Evolutionary conservation across 1,140 invertebrate genomes (phyloP), one percentile per base, ranked within the genome.

Genomic region (Penaeus japonicus): DNA sequence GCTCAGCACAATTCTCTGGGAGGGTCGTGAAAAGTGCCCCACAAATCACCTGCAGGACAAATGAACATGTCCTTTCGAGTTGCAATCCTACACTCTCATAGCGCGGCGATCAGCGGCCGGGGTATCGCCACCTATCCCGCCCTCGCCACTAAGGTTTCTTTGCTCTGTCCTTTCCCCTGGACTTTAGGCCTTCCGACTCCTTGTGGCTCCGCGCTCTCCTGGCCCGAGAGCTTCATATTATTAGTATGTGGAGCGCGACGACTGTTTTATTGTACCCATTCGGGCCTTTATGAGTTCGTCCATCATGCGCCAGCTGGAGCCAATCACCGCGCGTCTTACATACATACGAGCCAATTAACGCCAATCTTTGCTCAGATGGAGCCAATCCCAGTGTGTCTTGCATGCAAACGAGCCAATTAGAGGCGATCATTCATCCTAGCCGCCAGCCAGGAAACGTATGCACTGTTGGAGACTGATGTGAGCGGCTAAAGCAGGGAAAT

Each of bases 281-380:
- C 73, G 65, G 73, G 79, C 86, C 80, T 88, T 88, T 88, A 88
- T 88, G 86, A 88, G 86, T 88, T 75, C 70, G 86, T 88, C 86
- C 80, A 82, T 88, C 86, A 83, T 59, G 80, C 86, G 70, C 62
- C 86, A 79, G 79, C 86, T 88, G 86, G 39, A 82, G 54, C 80
- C 86, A 83, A 88, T 88, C 86, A 83, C 86, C 86, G 53, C 54
- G 30, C 80, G 80, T 82, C 86, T 88, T 88, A 88, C 86, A 88
- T 88, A 88, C 86, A 88, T 77, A 88, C 86, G 86, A 83, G 79
- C 80, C 81, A 88, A 88, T 88, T 88, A 88, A 88, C 86, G 86
- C 86, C 86, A 88, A 88, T 82, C 86, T 88, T 82, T 82, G 86
- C 59, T 83, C 86, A 75, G 80, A 55, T 70, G 80, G 80, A 88